Conservation (phyloP, 2,888 invertebrate genomes). For the Apotomis capreana region DNA sequence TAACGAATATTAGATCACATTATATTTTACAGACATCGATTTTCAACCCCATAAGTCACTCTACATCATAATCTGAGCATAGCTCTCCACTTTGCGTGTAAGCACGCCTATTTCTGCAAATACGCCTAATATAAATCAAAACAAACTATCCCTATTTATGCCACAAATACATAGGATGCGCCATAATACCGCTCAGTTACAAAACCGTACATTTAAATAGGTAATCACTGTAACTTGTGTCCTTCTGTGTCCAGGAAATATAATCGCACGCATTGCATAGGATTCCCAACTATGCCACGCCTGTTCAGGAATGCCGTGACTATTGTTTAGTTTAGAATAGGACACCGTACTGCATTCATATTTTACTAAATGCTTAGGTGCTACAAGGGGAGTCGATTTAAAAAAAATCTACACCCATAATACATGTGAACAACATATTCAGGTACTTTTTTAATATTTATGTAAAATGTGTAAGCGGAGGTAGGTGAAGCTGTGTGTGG, state of each 20-base stretch:
- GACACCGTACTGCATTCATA: not conserved
- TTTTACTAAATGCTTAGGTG: too few relatives aligned
- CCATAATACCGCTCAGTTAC: not conserved
- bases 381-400: too few relatives aligned
- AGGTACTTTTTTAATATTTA: too few relatives aligned
- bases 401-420: too few relatives aligned
- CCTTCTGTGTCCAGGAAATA: not conserved
- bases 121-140: slow-evolving; percentile 20
- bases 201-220: not conserved
- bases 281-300: slow-evolving; percentile 15
- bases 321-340: slow-evolving; percentile 1
- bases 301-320: not conserved
- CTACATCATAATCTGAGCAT: not conserved
- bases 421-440: too few relatives aligned
- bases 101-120: slow-evolving; percentile 1
- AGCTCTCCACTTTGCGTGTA: not conserved
- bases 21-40: too few relatives aligned
- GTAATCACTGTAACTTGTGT: not conserved
- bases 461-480: too few relatives aligned
- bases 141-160: slow-evolving; percentile 4
- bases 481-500: too few relatives aligned
- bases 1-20: too few relatives aligned
- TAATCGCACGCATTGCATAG: slow-evolving; percentile 33
- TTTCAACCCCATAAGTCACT: not conserved
- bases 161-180: not conserved